Evolutionary conservation across 2,113 vertebrate genomes (phyloP), one percentile per base, ranked within the genome.

Genomic region (Empidonax alnorum): DNA sequence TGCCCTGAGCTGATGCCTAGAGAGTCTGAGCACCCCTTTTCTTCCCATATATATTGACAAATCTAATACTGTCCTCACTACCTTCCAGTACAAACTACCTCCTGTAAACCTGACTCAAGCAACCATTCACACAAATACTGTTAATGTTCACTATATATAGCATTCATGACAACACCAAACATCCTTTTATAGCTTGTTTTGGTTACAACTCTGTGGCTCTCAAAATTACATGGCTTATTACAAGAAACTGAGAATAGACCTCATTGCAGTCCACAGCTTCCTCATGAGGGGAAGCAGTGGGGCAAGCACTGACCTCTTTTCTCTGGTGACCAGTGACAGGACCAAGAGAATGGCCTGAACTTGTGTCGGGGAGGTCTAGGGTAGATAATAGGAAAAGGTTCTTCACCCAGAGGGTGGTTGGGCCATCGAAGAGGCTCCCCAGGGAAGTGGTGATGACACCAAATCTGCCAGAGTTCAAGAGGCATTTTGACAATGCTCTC

Each of bases 281-380:
- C 20, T 68, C 9, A 8, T 0, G 2, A 47, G 28, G 6, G 24
- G 13, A 61, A 82, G 53, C 18, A 3, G 5, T 68, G 10, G 37
- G 19, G 10, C 50, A 37, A 23, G 27, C 27, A 58, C 22, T 22
- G 28, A 41, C 42, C 1, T 55, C 1, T 56, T 9, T 30, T 35
- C 35, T 50, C 2, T 35, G 67, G 21, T 42, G 3, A 10, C 12
- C 44, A 58, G 18, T 3, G 52, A 39, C 28, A 81, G 53, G 1
- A 52, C 1, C 0, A 0, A 21, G 8, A 30, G 20, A 46, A 53
- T 2, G 23, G 23, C 28, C 11, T n/a, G 33, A 46, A 24, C 1
- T 0, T 52, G 28, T 46, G 28, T 4, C 28, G 18, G 14, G 7
- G 7, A 52, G 12, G 15, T 24, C 58, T 39, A 46, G 19, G 28